Evolutionary conservation across 2,113 vertebrate genomes (phyloP).

Genomic region (Lamprotornis superbus): DNA sequence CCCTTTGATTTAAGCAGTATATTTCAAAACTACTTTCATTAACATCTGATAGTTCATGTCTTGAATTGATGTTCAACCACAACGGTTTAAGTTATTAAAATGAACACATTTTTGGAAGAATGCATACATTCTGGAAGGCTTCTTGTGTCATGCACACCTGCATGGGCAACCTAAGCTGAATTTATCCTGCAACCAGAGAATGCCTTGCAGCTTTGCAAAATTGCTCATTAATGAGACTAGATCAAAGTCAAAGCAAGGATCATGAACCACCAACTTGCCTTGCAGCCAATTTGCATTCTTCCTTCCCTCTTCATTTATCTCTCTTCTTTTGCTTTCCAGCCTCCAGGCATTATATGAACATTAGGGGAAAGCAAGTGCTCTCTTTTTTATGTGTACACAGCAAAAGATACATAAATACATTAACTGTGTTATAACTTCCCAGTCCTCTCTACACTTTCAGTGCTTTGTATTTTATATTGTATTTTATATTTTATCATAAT

Average conservation of each 20-base stretch:
- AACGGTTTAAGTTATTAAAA: neutral
- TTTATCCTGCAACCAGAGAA: conserved; percentile 12
- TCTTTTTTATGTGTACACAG: neutral
- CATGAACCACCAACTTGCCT: conserved; percentile 30
- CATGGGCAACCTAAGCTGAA: neutral
- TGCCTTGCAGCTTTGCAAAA: neutral
- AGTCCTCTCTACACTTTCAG: neutral
- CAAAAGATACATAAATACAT: conserved; percentile 13
- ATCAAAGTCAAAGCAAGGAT: conserved; percentile 50
- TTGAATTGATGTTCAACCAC: neutral
- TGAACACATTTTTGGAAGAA: neutral
- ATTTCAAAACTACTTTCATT: conserved; percentile 1
- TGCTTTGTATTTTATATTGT: neutral
- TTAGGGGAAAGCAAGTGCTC: neutral
- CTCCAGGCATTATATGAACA: conserved; percentile 19
- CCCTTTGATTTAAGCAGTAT: neutral
- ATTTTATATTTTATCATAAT: neutral
- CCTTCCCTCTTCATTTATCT: conserved; percentile 21
- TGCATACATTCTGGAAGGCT: neutral
- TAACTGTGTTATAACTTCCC: neutral
- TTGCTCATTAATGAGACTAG: conserved; percentile 22
- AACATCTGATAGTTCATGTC: neutral
- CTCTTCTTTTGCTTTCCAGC: neutral
- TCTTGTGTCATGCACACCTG: conserved; percentile 18
- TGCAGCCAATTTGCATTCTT: conserved; percentile 44